Base-by-base conservation (phyloP, 2,113 vertebrate species). In the Trachemys scripta region DNA sequence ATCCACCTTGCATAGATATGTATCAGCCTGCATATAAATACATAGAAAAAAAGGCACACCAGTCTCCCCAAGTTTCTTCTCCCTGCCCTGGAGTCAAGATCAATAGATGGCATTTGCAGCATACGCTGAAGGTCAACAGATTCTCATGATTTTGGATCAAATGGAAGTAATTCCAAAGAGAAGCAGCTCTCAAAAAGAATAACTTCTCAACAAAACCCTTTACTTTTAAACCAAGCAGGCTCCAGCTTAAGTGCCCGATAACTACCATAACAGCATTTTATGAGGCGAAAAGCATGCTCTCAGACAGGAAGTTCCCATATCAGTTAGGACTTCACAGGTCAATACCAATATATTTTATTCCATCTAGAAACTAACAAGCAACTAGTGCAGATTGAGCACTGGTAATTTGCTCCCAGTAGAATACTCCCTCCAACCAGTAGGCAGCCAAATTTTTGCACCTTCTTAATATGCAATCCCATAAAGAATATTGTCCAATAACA, bases 371-470 rank as follows among this genome's bases (percentile, higher is more conserved):
- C 62, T 65, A 82, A 24, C 20, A 83, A 47, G 6, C 27, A 19
- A 24, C 20, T 65, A 22, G 29, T 1, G 6, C 27, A 81, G 8
- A 31, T 20, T 0, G 2, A 88, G 49, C 42, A 38, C 51, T 31
- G 54, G 22, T 25, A 38, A 8, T 0, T 5, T 4, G 10, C 14
- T 50, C 27, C 17, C 69, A 35, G 13, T 5, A 50, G 54, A 88
- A 19, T 1, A 8, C 10, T 20, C 16, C 53, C 20, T 75, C 49
- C 1, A 0, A 1, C 4, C 16, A 2, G 3, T 8, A 82, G 0
- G 3, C 5, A 27, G 82, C 45, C 47, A 83, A 72, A 35, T 69
- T 78, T 42, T 54, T 45, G 69, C 84, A 51, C 20, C 27, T 79
- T n/a, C 11, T 24, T 75, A 2, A 20, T 0, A 22, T 4, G 25